Conservation (phyloP, 2,888 invertebrate species). For the Rapana venosa region DNA sequence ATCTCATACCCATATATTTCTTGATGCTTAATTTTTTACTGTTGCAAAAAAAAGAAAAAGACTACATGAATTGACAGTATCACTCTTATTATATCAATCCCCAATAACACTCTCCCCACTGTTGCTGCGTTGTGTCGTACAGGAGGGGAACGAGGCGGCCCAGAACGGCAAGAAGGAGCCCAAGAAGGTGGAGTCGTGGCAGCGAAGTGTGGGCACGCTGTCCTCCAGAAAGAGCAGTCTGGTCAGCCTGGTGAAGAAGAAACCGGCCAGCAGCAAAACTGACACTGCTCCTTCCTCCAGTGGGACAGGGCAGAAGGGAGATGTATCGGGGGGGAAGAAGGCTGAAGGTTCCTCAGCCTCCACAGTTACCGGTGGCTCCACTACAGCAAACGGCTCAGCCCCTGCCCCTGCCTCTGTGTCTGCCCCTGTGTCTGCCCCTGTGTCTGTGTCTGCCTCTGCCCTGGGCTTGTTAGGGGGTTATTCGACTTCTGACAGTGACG, state of each 20-base stretch:
- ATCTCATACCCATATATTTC: too few species aligned
- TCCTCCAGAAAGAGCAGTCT: constrained; percentile 57
- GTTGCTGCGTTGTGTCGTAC: neutral
- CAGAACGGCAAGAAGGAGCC: neutral
- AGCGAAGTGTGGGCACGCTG: constrained; percentile 66
- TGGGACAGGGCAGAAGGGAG: neutral
- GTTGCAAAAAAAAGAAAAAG: too few species aligned
- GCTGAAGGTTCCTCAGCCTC: neutral
- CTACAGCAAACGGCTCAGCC: too few species aligned
- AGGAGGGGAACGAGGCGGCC: neutral
- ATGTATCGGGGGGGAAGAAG: neutral
- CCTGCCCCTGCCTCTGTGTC: constrained; percentile 39
- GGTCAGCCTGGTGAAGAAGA: constrained; percentile 65
- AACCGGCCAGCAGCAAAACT: constrained; percentile 38
- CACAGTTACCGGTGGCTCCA: too few species aligned
- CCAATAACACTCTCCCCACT: too few species aligned
- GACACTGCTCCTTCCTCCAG: neutral
- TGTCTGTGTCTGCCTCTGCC: constrained; percentile 46
- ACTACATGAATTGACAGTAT: too few species aligned
- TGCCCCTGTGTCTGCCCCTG: too few species aligned
- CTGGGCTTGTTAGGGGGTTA: constrained; percentile 63
- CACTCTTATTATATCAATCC: too few species aligned
- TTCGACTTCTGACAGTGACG: constrained; percentile 58
- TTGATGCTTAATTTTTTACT: too few species aligned
- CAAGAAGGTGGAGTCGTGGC: constrained; percentile 61